Evolutionary conservation across 37 sponge, comb jelly and placozoan genomes (phyloP).

Genomic region (Dysidea cf. avara): DNA sequence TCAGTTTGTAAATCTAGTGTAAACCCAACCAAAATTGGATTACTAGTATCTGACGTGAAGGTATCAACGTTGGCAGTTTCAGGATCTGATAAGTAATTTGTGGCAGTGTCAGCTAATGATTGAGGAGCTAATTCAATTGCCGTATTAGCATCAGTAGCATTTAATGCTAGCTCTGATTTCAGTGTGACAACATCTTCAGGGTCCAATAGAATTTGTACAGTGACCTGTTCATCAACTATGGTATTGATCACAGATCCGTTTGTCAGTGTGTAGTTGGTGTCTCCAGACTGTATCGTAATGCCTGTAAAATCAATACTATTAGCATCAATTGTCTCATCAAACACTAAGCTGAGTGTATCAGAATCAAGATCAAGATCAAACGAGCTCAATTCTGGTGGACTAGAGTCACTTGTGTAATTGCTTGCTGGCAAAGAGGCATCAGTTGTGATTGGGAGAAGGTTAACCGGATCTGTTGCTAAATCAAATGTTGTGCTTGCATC

Average conservation of each 20-base stretch:
- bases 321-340: constrained; percentile 77
- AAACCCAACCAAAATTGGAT: constrained; percentile 54
- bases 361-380: constrained; percentile 69
- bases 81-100: constrained; percentile 2
- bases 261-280: constrained; percentile 29
- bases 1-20: constrained; percentile 56
- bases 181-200: constrained; percentile 48
- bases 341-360: constrained; percentile 38
- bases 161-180: constrained; percentile 40
- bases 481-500: constrained; percentile 52
- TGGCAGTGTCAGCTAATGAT: constrained; percentile 43
- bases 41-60: constrained; percentile 53
- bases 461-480: constrained; percentile 58
- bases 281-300: constrained; percentile 24
- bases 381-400: constrained; percentile 54
- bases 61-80: constrained; percentile 7
- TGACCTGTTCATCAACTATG: constrained; percentile 12
- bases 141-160: constrained; percentile 35
- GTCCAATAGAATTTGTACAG: constrained; percentile 34
- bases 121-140: constrained; percentile 21
- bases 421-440: constrained; percentile 35
- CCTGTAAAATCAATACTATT: constrained; percentile 28
- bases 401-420: constrained; percentile 44
- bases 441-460: constrained; percentile 24
- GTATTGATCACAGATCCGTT: constrained; percentile 29